These are phyloP conservation scores for Adineta ricciae DNA, from an alignment of 2,888 invertebrate species.

Conservation along the genomic window DNA sequence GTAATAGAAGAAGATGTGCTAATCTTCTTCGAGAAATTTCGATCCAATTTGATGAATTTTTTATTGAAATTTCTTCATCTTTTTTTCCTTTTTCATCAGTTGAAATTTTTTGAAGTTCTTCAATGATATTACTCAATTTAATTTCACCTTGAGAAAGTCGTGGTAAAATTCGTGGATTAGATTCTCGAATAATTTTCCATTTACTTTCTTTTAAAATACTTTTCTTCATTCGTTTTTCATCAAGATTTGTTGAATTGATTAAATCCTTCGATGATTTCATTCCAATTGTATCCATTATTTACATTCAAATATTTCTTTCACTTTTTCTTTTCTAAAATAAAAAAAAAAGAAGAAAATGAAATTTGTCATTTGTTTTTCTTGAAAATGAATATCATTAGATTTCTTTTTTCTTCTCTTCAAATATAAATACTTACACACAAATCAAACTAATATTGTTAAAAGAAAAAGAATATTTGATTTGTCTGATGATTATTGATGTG, in stretches of 20 bases:
- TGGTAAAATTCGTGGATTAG: background rate
- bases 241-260: background rate
- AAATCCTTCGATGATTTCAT: background rate
- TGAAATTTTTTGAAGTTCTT: background rate
- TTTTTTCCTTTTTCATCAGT: background rate
- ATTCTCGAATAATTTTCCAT: background rate
- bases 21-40: background rate
- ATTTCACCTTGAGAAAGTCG: background rate
- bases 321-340: no score
- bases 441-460: no score
- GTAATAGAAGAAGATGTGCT: background rate
- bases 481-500: no score
- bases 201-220: background rate
- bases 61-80: background rate
- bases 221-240: background rate
- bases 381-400: no score
- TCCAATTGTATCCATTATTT: no score
- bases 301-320: no score
- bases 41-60: background rate
- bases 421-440: no score
- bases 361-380: no score
- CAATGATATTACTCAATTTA: background rate
- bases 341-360: no score
- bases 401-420: no score
- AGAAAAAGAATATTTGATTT: no score